Base-by-base conservation (phyloP, 2,113 vertebrate species). In the Prionailurus viverrinus region DNA sequence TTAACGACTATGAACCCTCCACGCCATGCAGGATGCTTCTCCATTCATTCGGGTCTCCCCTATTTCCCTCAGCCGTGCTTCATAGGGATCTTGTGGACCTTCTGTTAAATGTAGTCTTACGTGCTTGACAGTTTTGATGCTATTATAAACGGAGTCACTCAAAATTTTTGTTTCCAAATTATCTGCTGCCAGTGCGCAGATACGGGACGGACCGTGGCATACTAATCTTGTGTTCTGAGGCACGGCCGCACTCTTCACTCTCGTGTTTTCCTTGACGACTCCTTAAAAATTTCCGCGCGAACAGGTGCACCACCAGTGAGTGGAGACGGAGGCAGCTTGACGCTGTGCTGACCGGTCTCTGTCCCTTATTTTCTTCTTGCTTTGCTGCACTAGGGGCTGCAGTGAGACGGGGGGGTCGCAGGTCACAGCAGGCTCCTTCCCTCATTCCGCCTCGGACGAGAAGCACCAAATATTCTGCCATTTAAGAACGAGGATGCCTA, bases 401-500 rank as follows among this genome's bases (percentile, higher is more conserved):
- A 55, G 55, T 19, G 55, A 55, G 14, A 19, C 0, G 14, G 58
- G 7, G 45, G 45, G 45, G 58, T 58, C 13, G 21, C 21, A 23
- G 58, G 9, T 19, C 16, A 27, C 51, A 27, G 31, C 1, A 12
- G 33, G 41, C 25, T 14, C 18, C 41, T 9, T 25, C 1, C 12
- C 39, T 36, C 39, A 11, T 21, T 14, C 29, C 27, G 12, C 65
- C 65, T 31, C 3, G 9, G 29, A 14, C 13, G n/a, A 53, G 69
- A 39, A 76, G n/a, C n/a, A 3, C 2, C 4, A 2, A 33, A 1
- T 9, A 1, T 41, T 65, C 27, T 53, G n/a, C 29, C 29, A 7
- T 41, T 3, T 2, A 1, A 10, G 10, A 7, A 10, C 9, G 3
- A 19, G 0, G n/a, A 2, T 12, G 12, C 58, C 13, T 27, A n/a